Conservation (phyloP, 2,113 vertebrate genomes). For the Eptatretus burgeri region DNA sequence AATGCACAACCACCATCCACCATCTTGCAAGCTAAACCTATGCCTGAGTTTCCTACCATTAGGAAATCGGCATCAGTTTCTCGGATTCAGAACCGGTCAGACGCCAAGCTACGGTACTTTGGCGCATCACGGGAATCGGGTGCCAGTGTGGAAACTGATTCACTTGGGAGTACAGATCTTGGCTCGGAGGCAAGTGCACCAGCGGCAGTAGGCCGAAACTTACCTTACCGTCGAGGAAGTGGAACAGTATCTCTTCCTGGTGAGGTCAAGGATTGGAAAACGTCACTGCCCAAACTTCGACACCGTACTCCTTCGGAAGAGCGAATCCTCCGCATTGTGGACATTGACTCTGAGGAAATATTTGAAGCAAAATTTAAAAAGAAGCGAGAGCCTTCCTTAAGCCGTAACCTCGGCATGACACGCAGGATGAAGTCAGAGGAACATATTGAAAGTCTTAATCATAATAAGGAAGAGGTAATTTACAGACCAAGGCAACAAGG, state of each 20-base stretch:
- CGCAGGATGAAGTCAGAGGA: conserved; percentile 48
- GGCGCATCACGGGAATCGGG: too few relatives aligned
- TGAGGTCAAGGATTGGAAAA: conserved; percentile 14
- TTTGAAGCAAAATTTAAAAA: conserved; percentile 82
- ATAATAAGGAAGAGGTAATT: conserved; percentile 33
- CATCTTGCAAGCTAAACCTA: too few relatives aligned
- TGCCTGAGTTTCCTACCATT: too few relatives aligned
- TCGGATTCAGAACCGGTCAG: too few relatives aligned
- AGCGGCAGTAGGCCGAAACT: too few relatives aligned
- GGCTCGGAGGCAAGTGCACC: too few relatives aligned
- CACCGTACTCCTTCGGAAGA: background rate
- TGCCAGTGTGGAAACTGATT: too few relatives aligned
- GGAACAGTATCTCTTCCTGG: background rate
- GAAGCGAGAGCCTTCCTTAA: conserved; percentile 41
- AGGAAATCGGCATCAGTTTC: too few relatives aligned
- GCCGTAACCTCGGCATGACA: conserved; percentile 42
- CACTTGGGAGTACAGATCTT: too few relatives aligned
- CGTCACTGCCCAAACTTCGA: too few relatives aligned
- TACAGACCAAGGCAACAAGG: conserved; percentile 50
- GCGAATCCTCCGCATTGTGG: conserved; percentile 21
- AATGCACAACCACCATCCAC: too few relatives aligned
- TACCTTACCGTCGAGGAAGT: background rate
- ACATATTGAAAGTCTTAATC: conserved; percentile 11
- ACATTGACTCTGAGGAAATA: conserved; percentile 63
- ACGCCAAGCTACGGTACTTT: too few relatives aligned